Evolutionary conservation across 2,888 invertebrate genomes (phyloP), one percentile per base, ranked within the genome.

Genomic region (Ommatoiulus sabulosus): DNA sequence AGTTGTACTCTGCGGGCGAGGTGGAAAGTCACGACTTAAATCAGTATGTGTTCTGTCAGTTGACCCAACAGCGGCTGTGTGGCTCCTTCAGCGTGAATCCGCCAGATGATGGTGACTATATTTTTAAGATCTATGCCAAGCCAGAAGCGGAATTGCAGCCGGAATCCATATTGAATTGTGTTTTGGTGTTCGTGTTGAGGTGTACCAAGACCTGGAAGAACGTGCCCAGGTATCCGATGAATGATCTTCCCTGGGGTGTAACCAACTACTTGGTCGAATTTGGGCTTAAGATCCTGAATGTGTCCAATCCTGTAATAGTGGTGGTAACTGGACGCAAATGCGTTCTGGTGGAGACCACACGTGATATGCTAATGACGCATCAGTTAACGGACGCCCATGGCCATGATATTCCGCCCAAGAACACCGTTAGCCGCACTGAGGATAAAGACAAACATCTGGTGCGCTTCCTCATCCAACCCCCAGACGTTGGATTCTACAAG

Each of bases 21-120:
- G 72, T 90, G 12, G 92, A 92, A 86, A 91, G 90, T 86, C 90
- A 90, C 17, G 89, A 90, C 20, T 90, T 91, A 24, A 92, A 92
- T 90, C 90, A 91, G 89, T 91, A 91, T 89, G 92, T 92, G 10
- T 91, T 92, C 89, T 92, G 92, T 88, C 91, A 91, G 84, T 89
- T 92, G 89, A 91, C 90, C 87, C 90, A 91, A 46, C 91, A 91
- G 48, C 90, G 92, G 7, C 90, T 91, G 3, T 89, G 91, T 1
- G 91, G 91, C 4, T 91, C 91, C 84, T 93, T 93, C 89, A 91
- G 91, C 6, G 92, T 93, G 1, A 91, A 92, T 12, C 93, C 93
- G 0, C 93, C 93, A 0, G 91, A 91, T 88, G 91, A 92, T 7
- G 93, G 93, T 7, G 90, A 91, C 87, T 93, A 92, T 90, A 92